Percentiles rank a stretch among this genome's conserved stretches.
Evolutionary conservation across 1,140 invertebrate genomes (phyloP).

Genomic region (Danaus melanippus): DNA sequence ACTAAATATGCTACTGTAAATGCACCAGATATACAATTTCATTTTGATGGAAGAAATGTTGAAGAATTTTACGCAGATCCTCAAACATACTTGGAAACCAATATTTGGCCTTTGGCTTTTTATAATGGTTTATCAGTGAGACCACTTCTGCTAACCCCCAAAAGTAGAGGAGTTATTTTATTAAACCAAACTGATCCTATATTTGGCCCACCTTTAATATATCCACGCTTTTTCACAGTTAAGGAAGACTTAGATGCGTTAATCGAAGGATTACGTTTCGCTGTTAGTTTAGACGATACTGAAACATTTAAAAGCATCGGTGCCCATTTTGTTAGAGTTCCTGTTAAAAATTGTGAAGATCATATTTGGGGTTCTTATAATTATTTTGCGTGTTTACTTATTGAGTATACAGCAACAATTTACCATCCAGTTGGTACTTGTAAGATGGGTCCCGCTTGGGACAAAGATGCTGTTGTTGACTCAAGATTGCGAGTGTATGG

Average conservation of each 20-base stretch:
- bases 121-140: slow-evolving; percentile 65
- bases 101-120: slow-evolving; percentile 67
- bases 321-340: slow-evolving; percentile 71
- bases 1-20: slow-evolving; percentile 59
- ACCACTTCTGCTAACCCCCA: slow-evolving; percentile 78
- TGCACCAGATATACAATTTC: slow-evolving; percentile 78
- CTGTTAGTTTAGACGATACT: slow-evolving; percentile 73
- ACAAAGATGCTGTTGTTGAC: slow-evolving; percentile 81
- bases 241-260: slow-evolving; percentile 76
- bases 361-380: slow-evolving; percentile 75
- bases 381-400: slow-evolving; percentile 79
- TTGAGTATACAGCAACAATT: slow-evolving; percentile 79
- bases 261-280: slow-evolving; percentile 73
- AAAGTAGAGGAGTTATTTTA: slow-evolving; percentile 79
- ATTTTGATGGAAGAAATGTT: slow-evolving; percentile 73
- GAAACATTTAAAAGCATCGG: slow-evolving; percentile 73
- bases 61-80: slow-evolving; percentile 68
- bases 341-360: slow-evolving; percentile 76
- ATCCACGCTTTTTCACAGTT: slow-evolving; percentile 82
- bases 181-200: slow-evolving; percentile 79
- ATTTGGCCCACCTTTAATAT: slow-evolving; percentile 83
- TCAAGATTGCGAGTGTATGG: slow-evolving; percentile 79
- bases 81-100: slow-evolving; percentile 61
- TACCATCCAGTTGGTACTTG: slow-evolving; percentile 87
- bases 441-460: slow-evolving; percentile 84